Conservation (phyloP, 2,797 vertebrate species). For the Meriones psammophilus region DNA sequence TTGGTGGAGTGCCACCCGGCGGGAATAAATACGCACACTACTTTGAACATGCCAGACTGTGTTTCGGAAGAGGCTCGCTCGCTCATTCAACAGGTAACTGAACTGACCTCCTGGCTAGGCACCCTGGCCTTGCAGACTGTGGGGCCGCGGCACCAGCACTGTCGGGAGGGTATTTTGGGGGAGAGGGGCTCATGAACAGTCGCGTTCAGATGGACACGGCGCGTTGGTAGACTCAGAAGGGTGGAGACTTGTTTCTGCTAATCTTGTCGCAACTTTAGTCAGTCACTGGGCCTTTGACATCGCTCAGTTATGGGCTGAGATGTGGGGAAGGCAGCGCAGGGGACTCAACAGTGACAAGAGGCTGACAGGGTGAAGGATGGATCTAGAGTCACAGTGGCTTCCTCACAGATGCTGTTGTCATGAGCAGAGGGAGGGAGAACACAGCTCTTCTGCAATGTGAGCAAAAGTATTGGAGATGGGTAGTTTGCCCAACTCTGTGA, state of each 20-base stretch:
- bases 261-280: too few relatives aligned
- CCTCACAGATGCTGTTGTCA: neutral
- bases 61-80: conserved; percentile 96
- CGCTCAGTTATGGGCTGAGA: too few relatives aligned
- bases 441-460: neutral
- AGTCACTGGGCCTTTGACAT: neutral
- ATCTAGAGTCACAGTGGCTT: neutral
- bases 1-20: conserved; percentile 96
- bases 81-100: conserved; percentile 95
- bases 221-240: conserved; percentile 11
- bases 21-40: conserved; percentile 96
- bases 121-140: neutral
- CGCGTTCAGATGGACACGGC: neutral
- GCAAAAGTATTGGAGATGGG: neutral
- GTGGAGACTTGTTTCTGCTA: neutral
- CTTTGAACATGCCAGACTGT: conserved; percentile 95
- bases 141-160: neutral
- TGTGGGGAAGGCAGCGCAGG: neutral
- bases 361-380: neutral
- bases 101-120: neutral
- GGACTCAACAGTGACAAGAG: neutral
- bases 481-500: neutral
- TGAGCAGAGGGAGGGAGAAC: neutral
- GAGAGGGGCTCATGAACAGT: conserved; percentile 4
- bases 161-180: conserved; percentile 36